Base-by-base conservation (phyloP, 2,113 vertebrate genomes). In the Archilochus colubris region DNA sequence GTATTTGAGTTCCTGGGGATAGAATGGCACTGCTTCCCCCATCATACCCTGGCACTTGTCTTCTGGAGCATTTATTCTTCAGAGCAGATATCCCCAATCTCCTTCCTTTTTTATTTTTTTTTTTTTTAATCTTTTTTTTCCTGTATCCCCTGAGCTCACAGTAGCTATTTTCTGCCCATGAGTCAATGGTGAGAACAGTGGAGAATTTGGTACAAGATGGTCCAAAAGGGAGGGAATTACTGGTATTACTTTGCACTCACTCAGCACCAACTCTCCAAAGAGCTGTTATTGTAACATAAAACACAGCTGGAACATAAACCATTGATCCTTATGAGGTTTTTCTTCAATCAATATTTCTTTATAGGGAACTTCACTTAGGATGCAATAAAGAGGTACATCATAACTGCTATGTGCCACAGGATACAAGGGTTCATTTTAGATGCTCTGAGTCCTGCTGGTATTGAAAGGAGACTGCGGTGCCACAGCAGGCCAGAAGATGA, bases 321-420 rank as follows among this genome's bases (percentile, higher is more conserved):
- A 94, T 94, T 95, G 89, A 95, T 94, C 63, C 70, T 95, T 95
- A 94, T 76, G 89, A 96, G 86, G 79, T 94, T 94, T 85, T 91
- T 17, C 74, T 87, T 80, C 84, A 91, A 91, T 96, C 94, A 82
- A 91, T 97, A 91, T 87, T 94, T 94, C 93, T 95, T 95, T 93
- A 92, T 85, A 92, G 84, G 91, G 89, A 92, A 74, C 84, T 94
- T 95, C 92, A 86, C 88, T 93, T 83, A 87, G 66, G 78, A 91
- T 91, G 89, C 78, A 95, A 93, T 94, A 96, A 96, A 96, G 81
- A 91, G 84, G 66, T 91, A 79, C 81, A 91, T 91, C 89, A 82
- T 96, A 93, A 90, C 86, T 66, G 76, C 36, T 46, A 27, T 82
- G 50, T 84, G 78, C 70, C 74, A 92, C 58, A 76, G 91, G 91